A percentile compares a stretch with the other conserved stretches of the same genome.
Evolutionary conservation across 1,140 invertebrate species (phyloP).

Genomic region (Drosophila triauraria): DNA sequence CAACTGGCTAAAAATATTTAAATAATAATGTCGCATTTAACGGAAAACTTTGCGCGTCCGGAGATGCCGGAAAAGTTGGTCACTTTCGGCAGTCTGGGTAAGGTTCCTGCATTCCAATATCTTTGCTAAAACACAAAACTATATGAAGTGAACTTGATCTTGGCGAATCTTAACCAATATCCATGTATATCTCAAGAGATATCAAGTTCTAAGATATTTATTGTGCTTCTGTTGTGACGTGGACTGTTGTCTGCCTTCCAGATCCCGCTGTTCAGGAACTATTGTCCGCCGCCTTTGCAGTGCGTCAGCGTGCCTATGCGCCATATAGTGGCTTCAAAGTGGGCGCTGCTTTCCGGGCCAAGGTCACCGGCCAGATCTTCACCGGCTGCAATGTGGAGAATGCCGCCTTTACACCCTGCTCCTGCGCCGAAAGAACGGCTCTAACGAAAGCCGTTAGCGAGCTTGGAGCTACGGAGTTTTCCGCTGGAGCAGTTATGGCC

Average conservation of each 20-base stretch:
- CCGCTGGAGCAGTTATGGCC: constrained; percentile 90
- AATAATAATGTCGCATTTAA: constrained; percentile 58
- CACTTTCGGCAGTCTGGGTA: constrained; percentile 54
- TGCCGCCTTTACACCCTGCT: constrained; percentile 90
- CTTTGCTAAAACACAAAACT: background rate
- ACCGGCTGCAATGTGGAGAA: constrained; percentile 97
- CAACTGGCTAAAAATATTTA: constrained; percentile 38
- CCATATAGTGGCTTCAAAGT: constrained; percentile 97
- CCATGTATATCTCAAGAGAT: background rate
- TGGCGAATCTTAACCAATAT: background rate
- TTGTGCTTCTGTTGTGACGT: constrained; percentile 1
- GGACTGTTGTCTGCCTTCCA: constrained; percentile 63
- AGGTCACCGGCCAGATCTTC: constrained; percentile 88
- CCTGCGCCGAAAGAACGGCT: constrained; percentile 97
- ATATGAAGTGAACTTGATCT: background rate
- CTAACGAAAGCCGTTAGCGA: constrained; percentile 94
- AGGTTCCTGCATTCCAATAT: constrained; percentile 6
- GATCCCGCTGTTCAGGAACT: constrained; percentile 88
- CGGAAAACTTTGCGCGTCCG: constrained; percentile 49
- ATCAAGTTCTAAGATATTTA: background rate
- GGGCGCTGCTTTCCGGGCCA: constrained; percentile 92
- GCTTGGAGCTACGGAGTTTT: constrained; percentile 92
- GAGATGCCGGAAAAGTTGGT: constrained; percentile 46
- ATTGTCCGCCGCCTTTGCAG: constrained; percentile 87
- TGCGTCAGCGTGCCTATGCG: constrained; percentile 90